Conservation (phyloP, 1,140 invertebrate species). For the Bombus soroeensis region DNA sequence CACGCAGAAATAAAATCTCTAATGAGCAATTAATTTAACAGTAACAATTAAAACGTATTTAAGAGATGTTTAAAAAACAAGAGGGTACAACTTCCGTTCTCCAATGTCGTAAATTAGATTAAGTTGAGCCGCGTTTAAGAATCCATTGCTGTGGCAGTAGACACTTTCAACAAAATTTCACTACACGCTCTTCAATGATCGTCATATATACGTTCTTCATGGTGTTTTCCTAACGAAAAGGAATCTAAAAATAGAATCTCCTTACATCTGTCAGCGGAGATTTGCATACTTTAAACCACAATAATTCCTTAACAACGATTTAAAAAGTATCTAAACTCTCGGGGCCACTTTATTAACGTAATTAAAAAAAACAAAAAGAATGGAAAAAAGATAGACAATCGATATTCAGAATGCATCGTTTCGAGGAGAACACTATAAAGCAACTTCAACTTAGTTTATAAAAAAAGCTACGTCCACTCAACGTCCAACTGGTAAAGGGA, state of each 20-base stretch:
- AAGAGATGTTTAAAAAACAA: constrained; percentile 15
- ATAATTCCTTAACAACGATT: constrained; percentile 17
- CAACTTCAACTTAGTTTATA: constrained; percentile 10
- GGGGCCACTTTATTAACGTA: background rate
- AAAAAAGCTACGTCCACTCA: constrained; percentile 18
- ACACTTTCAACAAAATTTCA: constrained; percentile 15
- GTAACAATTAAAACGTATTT: constrained; percentile 35
- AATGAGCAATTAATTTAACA: constrained; percentile 36
- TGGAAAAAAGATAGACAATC: background rate
- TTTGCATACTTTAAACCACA: background rate
- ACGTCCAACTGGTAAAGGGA: background rate
- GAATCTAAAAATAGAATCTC: constrained; percentile 26
- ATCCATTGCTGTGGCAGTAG: constrained; percentile 10
- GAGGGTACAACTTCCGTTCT: constrained; percentile 20
- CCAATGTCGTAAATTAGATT: background rate
- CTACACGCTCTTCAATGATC: background rate
- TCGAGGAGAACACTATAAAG: constrained; percentile 4
- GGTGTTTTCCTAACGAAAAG: background rate
- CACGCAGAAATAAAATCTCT: constrained; percentile 47
- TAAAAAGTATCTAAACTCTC: constrained; percentile 11
- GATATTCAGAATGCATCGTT: constrained; percentile 8
- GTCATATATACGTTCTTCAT: background rate
- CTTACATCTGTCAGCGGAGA: background rate
- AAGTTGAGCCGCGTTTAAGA: constrained; percentile 25
- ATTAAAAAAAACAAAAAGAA: background rate